phyloP scores from a whole-genome alignment of 2,888 invertebrate species.

The Brachyopa scutellaris region DNA sequence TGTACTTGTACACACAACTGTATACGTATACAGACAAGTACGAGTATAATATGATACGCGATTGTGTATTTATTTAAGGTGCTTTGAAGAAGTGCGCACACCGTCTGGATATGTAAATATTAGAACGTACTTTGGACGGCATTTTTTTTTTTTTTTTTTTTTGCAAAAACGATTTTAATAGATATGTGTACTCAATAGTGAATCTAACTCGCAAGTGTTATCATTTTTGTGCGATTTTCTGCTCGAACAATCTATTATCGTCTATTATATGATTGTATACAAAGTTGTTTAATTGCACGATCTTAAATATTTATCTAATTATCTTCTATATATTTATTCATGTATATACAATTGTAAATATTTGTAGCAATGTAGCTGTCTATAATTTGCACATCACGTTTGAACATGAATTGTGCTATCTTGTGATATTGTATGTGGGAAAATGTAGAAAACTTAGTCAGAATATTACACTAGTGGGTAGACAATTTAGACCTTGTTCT shows the following conservation, averaged over 20 bases:
- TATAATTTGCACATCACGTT: constrained; percentile 35
- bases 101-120: constrained; percentile 67
- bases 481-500: constrained; percentile 11
- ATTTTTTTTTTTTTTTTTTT: constrained; percentile 7
- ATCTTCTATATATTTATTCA: constrained; percentile 5
- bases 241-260: constrained; percentile 29
- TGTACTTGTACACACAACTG: no score
- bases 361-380: constrained; percentile 52
- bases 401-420: background rate
- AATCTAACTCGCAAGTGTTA: constrained; percentile 37
- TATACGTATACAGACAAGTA: constrained; percentile 19
- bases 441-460: background rate
- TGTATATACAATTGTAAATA: constrained; percentile 5
- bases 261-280: constrained; percentile 58
- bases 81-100: constrained; percentile 71
- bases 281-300: constrained; percentile 63
- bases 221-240: constrained; percentile 24
- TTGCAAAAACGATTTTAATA: constrained; percentile 10
- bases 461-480: background rate
- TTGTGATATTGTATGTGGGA: background rate
- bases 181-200: constrained; percentile 8
- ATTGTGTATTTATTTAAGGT: constrained; percentile 62
- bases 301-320: constrained; percentile 57
- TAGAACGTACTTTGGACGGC: constrained; percentile 43
- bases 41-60: constrained; percentile 56